Conservation (phyloP, 2,888 invertebrate genomes). For the Hoplodrina blanda region DNA sequence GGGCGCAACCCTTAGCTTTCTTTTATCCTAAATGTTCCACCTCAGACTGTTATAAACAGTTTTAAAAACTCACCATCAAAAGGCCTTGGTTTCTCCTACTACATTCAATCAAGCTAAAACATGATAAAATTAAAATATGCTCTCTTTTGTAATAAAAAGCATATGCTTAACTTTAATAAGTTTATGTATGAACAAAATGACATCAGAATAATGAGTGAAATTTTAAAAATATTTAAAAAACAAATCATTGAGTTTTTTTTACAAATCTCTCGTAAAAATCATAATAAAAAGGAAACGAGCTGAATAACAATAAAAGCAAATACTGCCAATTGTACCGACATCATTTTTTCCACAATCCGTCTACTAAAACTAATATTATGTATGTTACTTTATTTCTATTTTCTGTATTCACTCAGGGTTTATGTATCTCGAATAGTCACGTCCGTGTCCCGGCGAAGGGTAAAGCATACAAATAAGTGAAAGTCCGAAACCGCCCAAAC, state of each 20-base stretch:
- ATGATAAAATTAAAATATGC: not conserved
- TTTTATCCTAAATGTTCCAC: conserved; percentile 9
- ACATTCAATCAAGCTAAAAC: not conserved
- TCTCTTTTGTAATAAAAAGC: not conserved
- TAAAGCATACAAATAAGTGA: conserved; percentile 90
- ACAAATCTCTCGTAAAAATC: conserved; percentile 49
- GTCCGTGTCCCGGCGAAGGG: conserved; percentile 87
- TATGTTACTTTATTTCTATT: conserved; percentile 91
- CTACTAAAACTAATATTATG: conserved; percentile 88
- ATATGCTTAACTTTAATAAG: not conserved
- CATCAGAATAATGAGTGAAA: not conserved
- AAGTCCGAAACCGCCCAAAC: conserved; percentile 88
- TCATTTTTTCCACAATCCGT: conserved; percentile 83
- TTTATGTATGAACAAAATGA: not conserved
- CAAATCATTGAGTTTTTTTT: conserved; percentile 1
- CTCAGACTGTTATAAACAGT: conserved; percentile 15
- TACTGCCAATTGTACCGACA: conserved; percentile 63
- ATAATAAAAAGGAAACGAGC: conserved; percentile 62
- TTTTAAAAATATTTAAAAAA: conserved; percentile 9
- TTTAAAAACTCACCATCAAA: conserved; percentile 13
- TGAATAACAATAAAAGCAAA: conserved; percentile 73
- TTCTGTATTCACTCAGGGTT: conserved; percentile 90
- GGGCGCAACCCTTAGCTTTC: conserved; percentile 46
- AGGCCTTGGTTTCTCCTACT: not conserved
- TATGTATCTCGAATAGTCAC: conserved; percentile 91